Base-by-base conservation (phyloP, 2,888 invertebrate genomes). In the Chrysotoxum bicinctum region DNA sequence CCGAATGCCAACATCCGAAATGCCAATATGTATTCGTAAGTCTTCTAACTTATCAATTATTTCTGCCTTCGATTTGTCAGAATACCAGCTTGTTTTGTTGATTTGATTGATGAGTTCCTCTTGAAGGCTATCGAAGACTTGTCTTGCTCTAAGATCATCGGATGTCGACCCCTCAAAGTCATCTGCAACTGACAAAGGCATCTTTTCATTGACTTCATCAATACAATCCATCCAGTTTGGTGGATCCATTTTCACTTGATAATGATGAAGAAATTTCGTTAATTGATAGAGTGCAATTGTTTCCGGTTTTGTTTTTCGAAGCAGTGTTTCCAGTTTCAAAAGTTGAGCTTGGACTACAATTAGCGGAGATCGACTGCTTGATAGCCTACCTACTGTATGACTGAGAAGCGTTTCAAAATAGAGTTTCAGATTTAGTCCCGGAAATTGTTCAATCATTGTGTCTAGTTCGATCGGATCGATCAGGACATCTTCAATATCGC, bases 231-330 rank as follows among this genome's bases (percentile, higher is more conserved):
- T 60, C 84, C 84, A 79, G n/a, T 72, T 43, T 7, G 84, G 72
- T 3, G 21, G 45, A 16, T 90, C 90, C 77, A 89, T 76, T 7
- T 88, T 87, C 23, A 91, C 74, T 62, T 90, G 89, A 40, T 91
- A 91, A 32, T 90, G 89, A 0, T 87, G 88, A n/a, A 91, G 82
- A 58, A 91, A 87, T 58, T 90, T 90, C 12, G 90, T 82, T 3
- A 91, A 68, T 75, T 90, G 85, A 85, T 89, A 90, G 2, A 89
- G 89, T 69, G 89, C 90, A 0, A 90, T 58, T 0, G 88, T 87
- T 1, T 89, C 81, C 0, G 87, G 35, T 35, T 88, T 88, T 0
- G 88, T 76, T 3, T 45, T 23, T 0, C 40, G 37, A 6, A 89
- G 66, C 5, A 90, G 72, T 0, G 21, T 21, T 10, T 69, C 43